A percentile compares a stretch with the other conserved stretches of the same genome.
These are phyloP conservation scores for Uloborus plumipes DNA, from an alignment of 2,888 invertebrate species.

Conservation along the genomic window DNA sequence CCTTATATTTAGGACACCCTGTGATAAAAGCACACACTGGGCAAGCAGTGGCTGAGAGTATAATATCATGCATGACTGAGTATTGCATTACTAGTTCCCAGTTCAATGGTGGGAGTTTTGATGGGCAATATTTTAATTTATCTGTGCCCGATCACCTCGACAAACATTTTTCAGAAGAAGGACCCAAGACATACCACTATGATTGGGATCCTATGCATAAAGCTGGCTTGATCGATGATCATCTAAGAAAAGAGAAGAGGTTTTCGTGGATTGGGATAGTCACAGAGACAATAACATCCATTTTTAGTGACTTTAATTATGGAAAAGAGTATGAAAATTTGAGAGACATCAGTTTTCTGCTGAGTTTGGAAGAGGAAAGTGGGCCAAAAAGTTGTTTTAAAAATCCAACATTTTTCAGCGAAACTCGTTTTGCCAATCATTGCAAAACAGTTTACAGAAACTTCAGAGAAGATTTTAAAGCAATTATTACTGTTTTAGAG, in stretches of 20 bases:
- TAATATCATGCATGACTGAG: neutral
- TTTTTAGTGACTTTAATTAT: too few species aligned
- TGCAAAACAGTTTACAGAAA: neutral
- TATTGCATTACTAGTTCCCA: neutral
- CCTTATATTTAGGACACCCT: constrained; percentile 5
- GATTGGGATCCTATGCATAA: too few species aligned
- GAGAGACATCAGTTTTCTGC: neutral
- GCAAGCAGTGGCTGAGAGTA: constrained; percentile 3
- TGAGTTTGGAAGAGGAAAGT: neutral
- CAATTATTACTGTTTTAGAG: neutral
- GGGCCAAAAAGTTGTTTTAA: neutral
- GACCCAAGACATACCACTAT: neutral
- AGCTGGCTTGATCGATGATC: neutral
- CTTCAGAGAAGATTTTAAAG: too few species aligned
- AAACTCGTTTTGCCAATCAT: neutral
- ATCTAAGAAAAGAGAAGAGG: neutral
- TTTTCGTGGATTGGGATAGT: neutral
- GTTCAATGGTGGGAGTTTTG: neutral
- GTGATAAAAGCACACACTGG: constrained; percentile 7
- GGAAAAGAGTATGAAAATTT: constrained; percentile 5
- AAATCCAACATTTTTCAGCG: too few species aligned
- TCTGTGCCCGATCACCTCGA: neutral
- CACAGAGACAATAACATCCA: neutral
- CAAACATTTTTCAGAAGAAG: neutral
- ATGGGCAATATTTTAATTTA: constrained; percentile 12